phyloP scores from a whole-genome alignment of 2,797 vertebrate genomes.

The Sphenopsis melanotis region DNA sequence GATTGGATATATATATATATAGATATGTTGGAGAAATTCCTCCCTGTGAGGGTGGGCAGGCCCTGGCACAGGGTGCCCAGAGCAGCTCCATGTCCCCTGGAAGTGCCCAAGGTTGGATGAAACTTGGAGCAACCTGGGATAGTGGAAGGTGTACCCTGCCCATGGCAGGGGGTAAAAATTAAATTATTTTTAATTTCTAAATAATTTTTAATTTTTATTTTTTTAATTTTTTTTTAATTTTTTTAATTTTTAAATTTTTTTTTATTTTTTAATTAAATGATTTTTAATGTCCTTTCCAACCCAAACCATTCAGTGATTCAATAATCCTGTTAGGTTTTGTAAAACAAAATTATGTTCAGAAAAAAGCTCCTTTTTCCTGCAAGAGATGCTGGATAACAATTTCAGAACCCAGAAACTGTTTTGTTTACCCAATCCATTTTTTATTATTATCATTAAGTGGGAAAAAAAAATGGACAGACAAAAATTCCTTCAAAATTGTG shows the following conservation, averaged over 20 bases:
- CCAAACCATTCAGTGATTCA: neutral
- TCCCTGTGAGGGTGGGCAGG: neutral
- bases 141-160: neutral
- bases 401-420: neutral
- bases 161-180: neutral
- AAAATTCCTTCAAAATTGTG: conserved; percentile 71
- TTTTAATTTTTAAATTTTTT: too few relatives aligned
- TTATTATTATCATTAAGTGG: conserved; percentile 62
- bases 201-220: too few relatives aligned
- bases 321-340: neutral
- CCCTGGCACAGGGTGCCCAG: neutral
- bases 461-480: conserved; percentile 40
- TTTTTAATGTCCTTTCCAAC: neutral
- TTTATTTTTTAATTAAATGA: too few relatives aligned
- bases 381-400: neutral
- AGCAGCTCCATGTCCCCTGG: neutral
- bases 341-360: neutral
- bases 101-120: accelerated
- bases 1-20: too few relatives aligned
- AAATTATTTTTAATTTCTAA: neutral
- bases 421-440: conserved; percentile 69
- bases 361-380: neutral
- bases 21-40: neutral
- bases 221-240: too few relatives aligned
- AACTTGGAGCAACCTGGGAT: accelerated